Evolutionary conservation across 2,113 vertebrate species (phyloP), one percentile per base, ranked within the genome.

Genomic region (Thamnaconus septentrionalis): DNA sequence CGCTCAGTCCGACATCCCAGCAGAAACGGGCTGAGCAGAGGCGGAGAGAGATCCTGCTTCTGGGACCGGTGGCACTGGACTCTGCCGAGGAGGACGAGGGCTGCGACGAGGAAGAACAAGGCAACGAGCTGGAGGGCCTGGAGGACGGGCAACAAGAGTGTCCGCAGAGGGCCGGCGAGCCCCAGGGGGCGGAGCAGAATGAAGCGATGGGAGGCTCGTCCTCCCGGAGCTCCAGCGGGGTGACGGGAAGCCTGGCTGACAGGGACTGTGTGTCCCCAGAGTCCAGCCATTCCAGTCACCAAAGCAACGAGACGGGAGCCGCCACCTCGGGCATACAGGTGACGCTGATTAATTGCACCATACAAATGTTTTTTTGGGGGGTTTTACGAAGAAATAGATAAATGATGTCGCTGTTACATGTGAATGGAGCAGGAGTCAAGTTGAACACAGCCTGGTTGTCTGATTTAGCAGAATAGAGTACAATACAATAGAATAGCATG

Each of bases 251-350:
- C 66, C 44, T 92, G 3, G 90, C 84, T 5, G 91, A 93, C 56
- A 64, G 82, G 62, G 91, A 91, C 49, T 91, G 89, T 60, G 53
- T 91, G 56, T 93, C 92, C 3, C 92, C 91, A 0, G 92, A 91
- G 84, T 91, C 90, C 56, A 90, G 88, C 60, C 87, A 85, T 73
- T 90, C 87, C 66, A 91, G 91, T 74, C 89, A 87, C 64, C 88
- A 90, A 57, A 90, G 89, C 86, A 91, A 91, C 4, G 90, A 92
- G 70, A 91, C 88, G 0, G 88, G 87, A 6, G 88, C 85, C 0
- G 84, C 80, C 49, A 87, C 89, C 73, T 91, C 89, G 73, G 89
- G 88, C 71, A 91, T 91, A 85, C 91, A 92, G 91, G 92, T 92
- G 56, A 55, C 72, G 18, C 18, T 31, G 9, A 3, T 50, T 48